phyloP scores from a whole-genome alignment of 2,113 vertebrate genomes.

The Ivindomyrus marchei region DNA sequence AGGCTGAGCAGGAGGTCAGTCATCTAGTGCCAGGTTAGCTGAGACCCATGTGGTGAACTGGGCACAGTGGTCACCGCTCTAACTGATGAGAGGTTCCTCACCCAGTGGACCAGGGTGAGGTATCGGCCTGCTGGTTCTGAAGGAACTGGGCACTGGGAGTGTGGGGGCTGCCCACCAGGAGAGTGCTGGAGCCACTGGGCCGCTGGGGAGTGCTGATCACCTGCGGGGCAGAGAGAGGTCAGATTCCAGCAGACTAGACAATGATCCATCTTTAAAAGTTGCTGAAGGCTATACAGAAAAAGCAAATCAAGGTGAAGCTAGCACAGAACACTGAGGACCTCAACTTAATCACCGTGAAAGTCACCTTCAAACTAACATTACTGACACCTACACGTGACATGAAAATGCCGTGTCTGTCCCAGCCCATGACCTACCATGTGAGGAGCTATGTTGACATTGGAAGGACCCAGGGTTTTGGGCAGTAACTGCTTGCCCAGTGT shows the following conservation, averaged over 20 bases:
- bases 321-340: background rate
- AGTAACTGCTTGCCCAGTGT: constrained; percentile 90
- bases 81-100: constrained; percentile 50
- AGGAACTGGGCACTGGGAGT: constrained; percentile 91
- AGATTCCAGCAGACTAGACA: background rate
- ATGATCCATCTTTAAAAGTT: background rate
- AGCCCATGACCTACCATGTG: constrained; percentile 80
- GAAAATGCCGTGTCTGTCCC: background rate
- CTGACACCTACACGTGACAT: background rate
- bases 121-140: constrained; percentile 88
- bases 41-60: background rate
- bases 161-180: constrained; percentile 92
- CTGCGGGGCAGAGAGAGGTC: constrained; percentile 35
- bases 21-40: background rate
- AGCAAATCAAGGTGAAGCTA: background rate
- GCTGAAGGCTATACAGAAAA: background rate
- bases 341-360: background rate
- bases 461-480: constrained; percentile 96
- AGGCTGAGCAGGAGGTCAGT: background rate
- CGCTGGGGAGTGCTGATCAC: constrained; percentile 78
- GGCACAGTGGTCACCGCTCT: background rate
- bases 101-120: constrained; percentile 96
- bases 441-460: constrained; percentile 89
- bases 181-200: constrained; percentile 74
- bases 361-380: background rate